These are phyloP conservation scores for Heliconius hewitsoni DNA, from an alignment of 1,140 invertebrate genomes.

Conservation along the genomic window DNA sequence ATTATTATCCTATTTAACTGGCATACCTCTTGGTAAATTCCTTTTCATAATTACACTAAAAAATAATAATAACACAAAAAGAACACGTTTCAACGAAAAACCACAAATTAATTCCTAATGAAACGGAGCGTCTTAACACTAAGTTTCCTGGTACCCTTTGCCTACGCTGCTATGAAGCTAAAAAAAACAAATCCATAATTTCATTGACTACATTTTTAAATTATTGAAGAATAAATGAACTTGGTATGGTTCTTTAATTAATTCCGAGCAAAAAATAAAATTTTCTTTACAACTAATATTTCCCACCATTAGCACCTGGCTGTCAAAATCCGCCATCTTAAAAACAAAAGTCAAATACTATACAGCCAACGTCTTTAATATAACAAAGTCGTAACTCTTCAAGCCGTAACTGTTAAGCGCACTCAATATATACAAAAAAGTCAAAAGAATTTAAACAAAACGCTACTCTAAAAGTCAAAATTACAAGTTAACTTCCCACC, in stretches of 20 bases:
- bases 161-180: too few species aligned
- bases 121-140: too few species aligned
- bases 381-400: constrained; percentile 6
- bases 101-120: neutral
- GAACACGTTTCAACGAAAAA: neutral
- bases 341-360: constrained; percentile 9
- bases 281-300: neutral
- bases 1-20: neutral
- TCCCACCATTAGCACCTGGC: constrained; percentile 11
- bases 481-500: constrained; percentile 50
- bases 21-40: neutral
- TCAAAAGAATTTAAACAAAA: constrained; percentile 31
- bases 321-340: constrained; percentile 10
- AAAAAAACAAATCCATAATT: too few species aligned
- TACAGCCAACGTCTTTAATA: constrained; percentile 12
- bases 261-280: too few species aligned
- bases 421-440: constrained; percentile 28
- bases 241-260: too few species aligned
- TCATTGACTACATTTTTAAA: too few species aligned
- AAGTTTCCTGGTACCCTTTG: too few species aligned
- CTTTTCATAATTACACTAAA: neutral
- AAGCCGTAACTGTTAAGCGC: constrained; percentile 30
- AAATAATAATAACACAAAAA: neutral
- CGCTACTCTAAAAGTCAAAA: constrained; percentile 40
- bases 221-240: too few species aligned